Base-by-base conservation (phyloP, 2,113 vertebrate genomes). In the Penelope pileata region DNA sequence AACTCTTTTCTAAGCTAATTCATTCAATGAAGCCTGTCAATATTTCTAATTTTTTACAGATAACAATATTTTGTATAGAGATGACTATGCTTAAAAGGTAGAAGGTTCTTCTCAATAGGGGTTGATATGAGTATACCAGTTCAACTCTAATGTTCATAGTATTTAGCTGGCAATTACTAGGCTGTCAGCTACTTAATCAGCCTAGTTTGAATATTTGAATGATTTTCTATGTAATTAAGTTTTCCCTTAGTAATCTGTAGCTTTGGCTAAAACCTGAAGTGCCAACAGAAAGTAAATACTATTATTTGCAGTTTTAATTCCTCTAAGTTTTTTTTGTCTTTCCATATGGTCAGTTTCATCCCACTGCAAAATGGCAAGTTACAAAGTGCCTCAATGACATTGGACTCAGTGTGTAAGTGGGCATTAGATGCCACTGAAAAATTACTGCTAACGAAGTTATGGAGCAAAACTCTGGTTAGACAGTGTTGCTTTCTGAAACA, bases 11-110 rank as follows among this genome's bases (percentile, higher is more conserved):
- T 70, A 83, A 83, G 77, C 38, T 77, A 88, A 91, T 88, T 93
- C 22, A 54, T 90, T 88, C 45, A 83, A 67, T 78, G 60, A 60
- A 94, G 29, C 50, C 64, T 83, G 51, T 77, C 83, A 72, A 81
- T 95, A 95, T 56, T 66, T 38, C 34, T 36, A 80, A 83, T 91
- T 93, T 96, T 77, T 86, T 69, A 88, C 64, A 80, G 73, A 53
- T 70, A 74, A 81, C 5, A 6, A 43, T 72, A 51, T 54, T 86
- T 78, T 54, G 60, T 74, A 29, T 32, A 59, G 38, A 75, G 70
- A 80, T 63, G 26, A 8, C 26, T 94, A 15, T 67, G 45, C 30
- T 53, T 75, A 60, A 88, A 62, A 91, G 12, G 11, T 88, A 50
- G 27, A 76, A 80, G 1, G 1, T 74, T 85, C 45, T 83, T 88